These are phyloP conservation scores for Schizaphis graminum DNA, from an alignment of 2,888 invertebrate genomes.

Conservation along the genomic window DNA sequence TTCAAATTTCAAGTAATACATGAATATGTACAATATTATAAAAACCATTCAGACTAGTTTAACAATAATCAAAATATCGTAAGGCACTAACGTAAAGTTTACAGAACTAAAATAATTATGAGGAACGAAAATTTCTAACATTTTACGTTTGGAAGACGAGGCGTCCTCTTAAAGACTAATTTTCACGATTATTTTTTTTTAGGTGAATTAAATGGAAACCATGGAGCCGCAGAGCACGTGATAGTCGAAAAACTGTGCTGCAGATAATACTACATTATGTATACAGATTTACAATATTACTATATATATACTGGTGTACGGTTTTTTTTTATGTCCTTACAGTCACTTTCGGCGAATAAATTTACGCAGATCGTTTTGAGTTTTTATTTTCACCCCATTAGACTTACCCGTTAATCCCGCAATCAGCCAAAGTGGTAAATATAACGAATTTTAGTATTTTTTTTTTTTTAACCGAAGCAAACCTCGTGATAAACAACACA, in stretches of 20 bases:
- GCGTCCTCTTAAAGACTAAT: background rate
- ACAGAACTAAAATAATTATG: background rate
- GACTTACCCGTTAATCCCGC: background rate
- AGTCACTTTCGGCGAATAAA: background rate
- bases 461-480: background rate
- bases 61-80: background rate
- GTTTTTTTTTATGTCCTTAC: background rate
- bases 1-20: background rate
- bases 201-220: background rate
- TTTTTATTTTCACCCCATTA: background rate
- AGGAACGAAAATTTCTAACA: background rate
- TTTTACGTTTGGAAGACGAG: background rate
- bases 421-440: background rate
- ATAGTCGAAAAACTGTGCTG: background rate
- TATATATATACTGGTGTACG: background rate
- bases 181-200: background rate
- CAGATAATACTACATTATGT: background rate
- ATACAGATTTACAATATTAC: background rate
- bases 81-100: background rate
- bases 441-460: background rate
- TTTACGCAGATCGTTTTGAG: background rate
- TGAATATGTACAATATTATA: background rate
- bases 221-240: background rate
- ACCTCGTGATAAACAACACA: background rate
- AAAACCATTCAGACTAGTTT: background rate